Base-by-base conservation (phyloP, 2,113 vertebrate genomes). In the Madoqua kirkii region DNA sequence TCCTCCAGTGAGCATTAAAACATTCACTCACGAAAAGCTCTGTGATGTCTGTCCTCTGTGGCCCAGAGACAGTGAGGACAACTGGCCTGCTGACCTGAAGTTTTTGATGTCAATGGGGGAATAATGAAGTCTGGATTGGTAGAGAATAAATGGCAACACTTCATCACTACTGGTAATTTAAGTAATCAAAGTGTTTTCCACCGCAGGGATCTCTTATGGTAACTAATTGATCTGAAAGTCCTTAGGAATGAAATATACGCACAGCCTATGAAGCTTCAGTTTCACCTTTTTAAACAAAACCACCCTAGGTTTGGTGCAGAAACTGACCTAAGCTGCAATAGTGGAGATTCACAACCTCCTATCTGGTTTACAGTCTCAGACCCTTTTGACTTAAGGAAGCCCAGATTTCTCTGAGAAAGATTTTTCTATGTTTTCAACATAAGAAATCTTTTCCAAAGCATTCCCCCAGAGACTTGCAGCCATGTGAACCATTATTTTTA, bases 251-350 rank as follows among this genome's bases (percentile, higher is more conserved):
- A 92, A 83, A 55, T 45, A 17, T 2, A 3, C 40, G 6, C 43
- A 64, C 4, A 76, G 17, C 8, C 40, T 81, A 78, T 54, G 43
- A 74, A 82, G 29, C 12, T 76, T 96, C 10, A 71, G 59, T 67
- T 91, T 88, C 52, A 91, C 54, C 33, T 96, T 93, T 89, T 74
- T 25, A 87, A 93, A 86, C 31, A 82, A 92, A 87, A 67, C 6
- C 59, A 78, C 64, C 94, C 40, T 76, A 67, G 5, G 50, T 52
- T 45, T 89, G 48, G 29, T 52, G 16, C 57, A 86, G 25, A 96
- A 76, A 87, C 16, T 31, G 33, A 43, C 36, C 43, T 7, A 7
- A 76, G 23, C 33, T 76, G 23, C 25, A 45, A 15, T 45, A 45
- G 36, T 48, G 50, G 23, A 55, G 45, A 62, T 86, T 74, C 48